Evolutionary conservation across 1,140 invertebrate genomes (phyloP).

Genomic region (Temnothorax nylanderi): DNA sequence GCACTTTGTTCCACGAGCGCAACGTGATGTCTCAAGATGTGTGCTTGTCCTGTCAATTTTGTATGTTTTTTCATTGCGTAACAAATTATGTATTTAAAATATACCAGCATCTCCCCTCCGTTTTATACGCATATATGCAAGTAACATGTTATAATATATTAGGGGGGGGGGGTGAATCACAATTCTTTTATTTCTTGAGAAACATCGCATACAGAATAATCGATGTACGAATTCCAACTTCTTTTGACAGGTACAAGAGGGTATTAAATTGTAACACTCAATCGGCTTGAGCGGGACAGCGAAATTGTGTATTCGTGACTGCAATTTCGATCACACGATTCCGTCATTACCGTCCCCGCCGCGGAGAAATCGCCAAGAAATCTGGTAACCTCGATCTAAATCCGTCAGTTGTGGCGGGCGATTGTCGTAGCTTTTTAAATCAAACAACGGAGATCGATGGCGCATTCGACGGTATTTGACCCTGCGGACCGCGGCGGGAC

Average conservation of each 20-base stretch:
- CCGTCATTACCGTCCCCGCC: slow-evolving; percentile 6
- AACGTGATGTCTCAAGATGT: not conserved
- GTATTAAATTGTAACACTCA: slow-evolving; percentile 51
- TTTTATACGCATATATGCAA: no score
- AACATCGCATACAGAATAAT: not conserved
- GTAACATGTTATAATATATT: not conserved
- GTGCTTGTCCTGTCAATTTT: slow-evolving; percentile 29
- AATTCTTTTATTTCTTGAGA: not conserved
- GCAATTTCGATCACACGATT: slow-evolving; percentile 48
- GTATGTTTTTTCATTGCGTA: slow-evolving; percentile 1
- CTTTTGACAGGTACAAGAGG: not conserved
- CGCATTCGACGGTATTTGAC: slow-evolving; percentile 5
- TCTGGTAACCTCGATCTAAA: slow-evolving; percentile 49
- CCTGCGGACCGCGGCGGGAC: not conserved
- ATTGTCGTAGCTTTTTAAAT: slow-evolving; percentile 38
- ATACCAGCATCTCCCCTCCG: not conserved
- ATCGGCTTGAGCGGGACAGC: slow-evolving; percentile 10
- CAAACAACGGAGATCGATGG: not conserved
- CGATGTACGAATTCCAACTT: not conserved
- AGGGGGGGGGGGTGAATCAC: not conserved
- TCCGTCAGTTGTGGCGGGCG: not conserved
- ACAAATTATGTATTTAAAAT: not conserved
- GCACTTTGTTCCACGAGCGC: slow-evolving; percentile 13
- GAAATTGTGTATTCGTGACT: slow-evolving; percentile 48
- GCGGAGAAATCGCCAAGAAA: slow-evolving; percentile 29